Evolutionary conservation across 2,797 vertebrate genomes (phyloP).

Genomic region (Gallinago solitaria): DNA sequence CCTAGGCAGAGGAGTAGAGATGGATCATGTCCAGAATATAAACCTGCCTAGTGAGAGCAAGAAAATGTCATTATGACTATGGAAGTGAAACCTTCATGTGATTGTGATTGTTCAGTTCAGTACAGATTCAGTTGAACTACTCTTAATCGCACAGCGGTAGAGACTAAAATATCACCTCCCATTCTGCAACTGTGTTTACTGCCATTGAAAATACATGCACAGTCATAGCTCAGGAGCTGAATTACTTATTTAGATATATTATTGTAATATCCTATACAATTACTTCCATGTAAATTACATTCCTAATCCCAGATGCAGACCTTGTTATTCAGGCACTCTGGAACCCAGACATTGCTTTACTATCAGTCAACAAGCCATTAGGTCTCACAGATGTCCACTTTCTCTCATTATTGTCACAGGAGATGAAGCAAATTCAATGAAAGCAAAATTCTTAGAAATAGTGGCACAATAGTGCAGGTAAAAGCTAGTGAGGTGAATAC

Average conservation of each 20-base stretch:
- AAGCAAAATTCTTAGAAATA: neutral
- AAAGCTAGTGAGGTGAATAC: neutral
- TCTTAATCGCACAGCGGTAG: neutral
- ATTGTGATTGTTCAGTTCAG: neutral
- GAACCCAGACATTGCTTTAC: neutral
- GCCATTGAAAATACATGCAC: neutral
- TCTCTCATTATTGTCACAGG: neutral
- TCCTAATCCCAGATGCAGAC: neutral
- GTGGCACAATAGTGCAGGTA: accelerated
- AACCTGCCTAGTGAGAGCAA: neutral
- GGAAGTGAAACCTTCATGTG: neutral
- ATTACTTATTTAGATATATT: neutral
- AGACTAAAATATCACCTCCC: neutral
- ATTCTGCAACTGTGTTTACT: neutral
- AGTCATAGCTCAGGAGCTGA: neutral
- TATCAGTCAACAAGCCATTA: neutral
- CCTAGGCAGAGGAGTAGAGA: neutral
- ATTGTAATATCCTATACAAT: neutral
- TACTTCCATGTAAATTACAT: neutral
- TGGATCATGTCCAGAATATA: neutral
- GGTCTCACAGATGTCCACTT: neutral
- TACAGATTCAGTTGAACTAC: neutral
- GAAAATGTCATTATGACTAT: neutral
- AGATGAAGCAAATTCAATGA: neutral
- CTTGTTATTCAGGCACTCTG: neutral